Conservation (phyloP, 2,888 invertebrate species). For the Diarsia rubi region DNA sequence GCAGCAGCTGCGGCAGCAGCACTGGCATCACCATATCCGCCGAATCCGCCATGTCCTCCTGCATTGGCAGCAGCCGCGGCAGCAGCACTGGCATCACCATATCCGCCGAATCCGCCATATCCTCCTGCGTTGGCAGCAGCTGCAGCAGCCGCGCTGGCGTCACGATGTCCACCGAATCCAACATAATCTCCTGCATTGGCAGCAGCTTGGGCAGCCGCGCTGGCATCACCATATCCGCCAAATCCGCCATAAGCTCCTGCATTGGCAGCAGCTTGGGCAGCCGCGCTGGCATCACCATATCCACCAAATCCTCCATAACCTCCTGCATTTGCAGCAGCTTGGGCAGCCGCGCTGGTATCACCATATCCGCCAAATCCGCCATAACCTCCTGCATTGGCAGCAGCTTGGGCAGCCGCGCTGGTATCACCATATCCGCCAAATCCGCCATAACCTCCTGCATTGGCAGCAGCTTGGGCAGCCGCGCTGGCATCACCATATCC, state of each 20-base stretch:
- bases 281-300: slow-evolving; percentile 15
- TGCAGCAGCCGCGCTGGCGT: slow-evolving; percentile 25
- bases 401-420: slow-evolving; percentile 36
- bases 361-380: slow-evolving; percentile 22
- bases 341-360: slow-evolving; percentile 18
- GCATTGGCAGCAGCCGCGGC: slow-evolving; percentile 17
- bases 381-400: slow-evolving; percentile 27
- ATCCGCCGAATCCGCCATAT: slow-evolving; percentile 3
- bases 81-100: slow-evolving; percentile 3
- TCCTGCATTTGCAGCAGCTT: slow-evolving; percentile 32
- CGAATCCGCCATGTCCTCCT: background rate
- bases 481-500: slow-evolving; percentile 19
- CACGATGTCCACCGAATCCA: slow-evolving; percentile 26
- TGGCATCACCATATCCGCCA: background rate
- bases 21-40: slow-evolving; percentile 1
- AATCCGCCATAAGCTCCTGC: slow-evolving; percentile 24
- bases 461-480: slow-evolving; percentile 31
- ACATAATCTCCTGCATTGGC: slow-evolving; percentile 7
- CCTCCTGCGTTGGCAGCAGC: slow-evolving; percentile 18
- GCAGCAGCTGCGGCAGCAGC: slow-evolving; percentile 36
- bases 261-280: slow-evolving; percentile 32
- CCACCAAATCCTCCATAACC: slow-evolving; percentile 37
- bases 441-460: slow-evolving; percentile 22
- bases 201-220: background rate
- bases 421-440: slow-evolving; percentile 32